Evolutionary conservation across 35 echinoderm and acorn worm species (phyloP), one percentile per base, ranked within the genome.

Genomic region (Apostichopus californicus): DNA sequence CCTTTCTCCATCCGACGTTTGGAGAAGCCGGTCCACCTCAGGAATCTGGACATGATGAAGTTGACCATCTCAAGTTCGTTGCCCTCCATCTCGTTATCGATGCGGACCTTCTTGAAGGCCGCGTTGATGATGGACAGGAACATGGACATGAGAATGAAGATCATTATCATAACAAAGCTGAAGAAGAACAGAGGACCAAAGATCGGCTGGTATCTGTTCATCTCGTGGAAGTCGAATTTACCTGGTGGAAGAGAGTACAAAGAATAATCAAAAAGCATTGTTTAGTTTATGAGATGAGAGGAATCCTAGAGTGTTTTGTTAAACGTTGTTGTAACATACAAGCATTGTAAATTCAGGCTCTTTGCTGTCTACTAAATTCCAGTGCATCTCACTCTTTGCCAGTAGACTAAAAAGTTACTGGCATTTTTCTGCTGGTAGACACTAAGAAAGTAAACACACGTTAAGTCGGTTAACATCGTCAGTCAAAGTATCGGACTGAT

Each of bases 111-210:
- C 23, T 91, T 61, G 80, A 99, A 99, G 5, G 93, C 92, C 57
- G 94, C 93, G 86, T 95, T 99, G 93, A 99, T 96, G 73, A 99
- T 96, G 9, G 97, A 96, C 46, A 99, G 93, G 80, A 99, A 99
- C 97, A 99, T 99, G 92, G 94, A 96, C 93, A 99, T 92, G 18
- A 96, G 89, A 21, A 99, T 92, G 85, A 99, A 99, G 59, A 99
- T 95, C 61, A 95, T 89, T 22, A 99, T 65, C 70, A 96, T 88
- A 28, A 96, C 97, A 89, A 94, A 99, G 73, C 56, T 79, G 84
- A 99, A 96, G 93, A 99, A 99, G 93, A 95, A 99, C 15, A 96
- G 3, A 0, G 97, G 97, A 3, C 97, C 95, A 20, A 99, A 92
- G 22, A 94, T 56, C 11, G 92, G 79, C 65, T 92, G 90, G 15